Conservation (phyloP, 2,113 vertebrate species). For the Hippocampus mohnikei region DNA sequence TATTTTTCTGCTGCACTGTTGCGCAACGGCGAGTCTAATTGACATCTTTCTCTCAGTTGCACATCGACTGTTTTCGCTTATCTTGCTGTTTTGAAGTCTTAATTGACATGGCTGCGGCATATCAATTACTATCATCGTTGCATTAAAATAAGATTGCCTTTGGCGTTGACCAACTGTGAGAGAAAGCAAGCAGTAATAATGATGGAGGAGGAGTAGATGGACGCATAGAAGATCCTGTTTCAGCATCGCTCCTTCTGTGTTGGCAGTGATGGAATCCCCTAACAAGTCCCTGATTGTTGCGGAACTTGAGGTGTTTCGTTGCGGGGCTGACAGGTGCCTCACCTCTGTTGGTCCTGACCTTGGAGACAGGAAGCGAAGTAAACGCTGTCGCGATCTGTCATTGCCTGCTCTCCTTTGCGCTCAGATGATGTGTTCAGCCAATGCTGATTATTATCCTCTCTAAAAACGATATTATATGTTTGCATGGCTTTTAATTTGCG, state of each 20-base stretch:
- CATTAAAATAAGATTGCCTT: not conserved
- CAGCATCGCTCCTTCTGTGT: conserved; percentile 26
- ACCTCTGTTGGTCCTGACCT: conserved; percentile 65
- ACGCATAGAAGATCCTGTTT: conserved; percentile 41
- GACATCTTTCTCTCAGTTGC: no score
- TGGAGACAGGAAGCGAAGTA: conserved; percentile 39
- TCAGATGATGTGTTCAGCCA: conserved; percentile 3
- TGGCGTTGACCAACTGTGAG: conserved; percentile 15
- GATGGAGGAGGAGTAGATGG: not conserved
- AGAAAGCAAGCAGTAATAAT: conserved; percentile 4
- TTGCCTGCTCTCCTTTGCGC: conserved; percentile 33
- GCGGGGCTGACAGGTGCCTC: conserved; percentile 60
- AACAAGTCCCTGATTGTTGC: conserved; percentile 67
- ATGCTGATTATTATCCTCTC: conserved; percentile 9
- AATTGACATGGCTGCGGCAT: no score
- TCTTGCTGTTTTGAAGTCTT: no score
- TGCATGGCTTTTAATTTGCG: not conserved
- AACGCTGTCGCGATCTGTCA: conserved; percentile 56
- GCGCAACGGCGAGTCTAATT: no score
- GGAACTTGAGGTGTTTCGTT: conserved; percentile 62
- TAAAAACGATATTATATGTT: not conserved
- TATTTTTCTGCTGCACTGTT: no score
- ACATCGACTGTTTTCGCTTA: no score
- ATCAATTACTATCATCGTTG: no score
- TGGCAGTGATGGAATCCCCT: conserved; percentile 30